phyloP scores from a whole-genome alignment of 2,797 vertebrate genomes.

The Danio jaintianensis region DNA sequence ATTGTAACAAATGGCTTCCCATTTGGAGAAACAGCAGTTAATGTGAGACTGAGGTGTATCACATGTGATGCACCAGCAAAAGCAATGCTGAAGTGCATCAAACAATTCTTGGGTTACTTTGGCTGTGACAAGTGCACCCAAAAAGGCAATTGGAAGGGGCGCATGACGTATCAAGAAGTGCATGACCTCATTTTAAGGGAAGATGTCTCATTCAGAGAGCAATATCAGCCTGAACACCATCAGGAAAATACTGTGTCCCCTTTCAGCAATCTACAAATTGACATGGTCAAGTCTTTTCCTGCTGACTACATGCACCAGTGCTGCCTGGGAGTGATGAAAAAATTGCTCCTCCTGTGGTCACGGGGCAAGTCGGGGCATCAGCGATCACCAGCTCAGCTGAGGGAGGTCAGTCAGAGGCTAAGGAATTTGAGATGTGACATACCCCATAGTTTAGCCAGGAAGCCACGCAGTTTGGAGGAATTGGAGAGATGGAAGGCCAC shows the following conservation, averaged over 20 bases:
- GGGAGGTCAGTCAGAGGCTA: neutral
- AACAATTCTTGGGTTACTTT: conserved; percentile 12
- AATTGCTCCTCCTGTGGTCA: neutral
- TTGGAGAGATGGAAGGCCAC: conserved; percentile 41
- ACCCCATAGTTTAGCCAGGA: conserved; percentile 11
- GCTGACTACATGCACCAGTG: conserved; percentile 11
- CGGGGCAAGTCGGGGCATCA: neutral
- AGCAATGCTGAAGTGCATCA: conserved; percentile 28
- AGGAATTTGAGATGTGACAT: conserved; percentile 12
- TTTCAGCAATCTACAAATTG: neutral
- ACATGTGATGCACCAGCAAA: conserved; percentile 19
- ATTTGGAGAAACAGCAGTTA: conserved; percentile 14
- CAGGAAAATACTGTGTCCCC: neutral
- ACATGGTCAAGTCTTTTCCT: conserved; percentile 5
- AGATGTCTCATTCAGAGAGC: conserved; percentile 17
- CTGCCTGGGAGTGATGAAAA: conserved; percentile 6
- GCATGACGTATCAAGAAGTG: neutral
- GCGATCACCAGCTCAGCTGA: neutral
- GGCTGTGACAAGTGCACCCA: too few relatives aligned
- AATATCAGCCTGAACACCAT: conserved; percentile 9
- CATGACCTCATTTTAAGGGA: neutral
- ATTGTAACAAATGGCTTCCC: neutral
- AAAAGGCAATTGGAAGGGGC: neutral
- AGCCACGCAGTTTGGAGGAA: conserved; percentile 15
- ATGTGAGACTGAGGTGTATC: too few relatives aligned